Percentiles rank a stretch among this genome's conserved stretches.
These are phyloP conservation scores for Neomorphus geoffroyi DNA, from an alignment of 2,797 vertebrate species.

Conservation along the genomic window DNA sequence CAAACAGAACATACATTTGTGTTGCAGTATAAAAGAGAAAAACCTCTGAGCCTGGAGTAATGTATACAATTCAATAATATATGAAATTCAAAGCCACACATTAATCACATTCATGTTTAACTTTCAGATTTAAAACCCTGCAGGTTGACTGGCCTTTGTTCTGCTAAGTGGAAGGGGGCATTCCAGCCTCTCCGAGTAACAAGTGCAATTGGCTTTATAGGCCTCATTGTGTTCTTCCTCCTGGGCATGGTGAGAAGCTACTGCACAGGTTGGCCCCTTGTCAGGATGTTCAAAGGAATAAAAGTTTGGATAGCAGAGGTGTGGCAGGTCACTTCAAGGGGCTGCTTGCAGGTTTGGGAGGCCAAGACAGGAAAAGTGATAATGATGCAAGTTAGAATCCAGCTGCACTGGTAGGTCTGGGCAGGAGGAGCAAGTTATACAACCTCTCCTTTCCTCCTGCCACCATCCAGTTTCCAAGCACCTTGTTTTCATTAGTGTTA, in stretches of 20 bases:
- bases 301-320: conserved; percentile 24
- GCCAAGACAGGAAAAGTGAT: conserved; percentile 23
- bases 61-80: conserved; percentile 62
- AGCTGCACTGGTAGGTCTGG: conserved; percentile 28
- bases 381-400: conserved; percentile 29
- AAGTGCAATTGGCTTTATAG: conserved; percentile 58
- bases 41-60: conserved; percentile 58
- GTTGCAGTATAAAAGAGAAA: conserved; percentile 51
- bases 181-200: conserved; percentile 55
- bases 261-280: conserved; percentile 46
- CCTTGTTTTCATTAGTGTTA: conserved; percentile 4
- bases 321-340: conserved; percentile 15
- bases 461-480: background rate
- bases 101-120: conserved; percentile 70
- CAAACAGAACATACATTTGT: conserved; percentile 54
- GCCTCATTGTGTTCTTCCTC: conserved; percentile 23
- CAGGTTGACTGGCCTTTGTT: conserved; percentile 65
- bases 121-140: conserved; percentile 54
- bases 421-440: background rate
- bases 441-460: background rate
- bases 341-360: background rate
- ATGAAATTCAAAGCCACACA: conserved; percentile 64
- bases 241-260: background rate
- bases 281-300: conserved; percentile 43
- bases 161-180: conserved; percentile 60